Base-by-base conservation (phyloP, 2,888 invertebrate species). In the Caenorhabditis doughertyi region DNA sequence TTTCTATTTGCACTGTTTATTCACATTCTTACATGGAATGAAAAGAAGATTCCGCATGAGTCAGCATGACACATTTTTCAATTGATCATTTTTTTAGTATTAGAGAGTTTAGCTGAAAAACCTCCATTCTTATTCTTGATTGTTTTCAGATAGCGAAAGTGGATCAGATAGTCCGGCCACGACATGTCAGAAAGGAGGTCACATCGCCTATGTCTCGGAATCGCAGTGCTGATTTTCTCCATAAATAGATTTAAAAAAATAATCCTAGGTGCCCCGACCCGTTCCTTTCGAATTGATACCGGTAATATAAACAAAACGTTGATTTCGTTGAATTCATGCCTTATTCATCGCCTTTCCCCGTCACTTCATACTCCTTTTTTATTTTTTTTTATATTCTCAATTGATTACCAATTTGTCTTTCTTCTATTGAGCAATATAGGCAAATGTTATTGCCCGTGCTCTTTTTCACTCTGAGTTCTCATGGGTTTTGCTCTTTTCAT, bases 141-240 rank as follows among this genome's bases (percentile, higher is more conserved):
- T 21, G 21, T 23, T 73, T 84, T 70, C 79, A 81, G 81, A 73
- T 68, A 84, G 74, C 70, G 79, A 81, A 56, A 81, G 77, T 32
- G 70, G 82, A 73, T 81, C 82, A 67, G 86, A 84, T 72, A 76
- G 83, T 71, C 81, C 86, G 79, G 68, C 72, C 81, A 76, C 82
- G 73, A 56, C 82, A 73, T 67, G 71, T 81, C 76, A 81, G 74
- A 81, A 81, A 72, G 72, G 81, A 77, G 76, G 67, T 13, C 16
- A 25, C 51, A 58, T 79, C 85, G 71, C 83, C 77, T 58, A 83
- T 76, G 73, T 85, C 79, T 87, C 85, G 84, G 87, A 87, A 87
- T 85, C 85, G 80, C 85, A 85, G 82, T 87, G 87, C 79, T 85
- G 85, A 87, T 60, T 76, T 58, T 13, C 23, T 68, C 9, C 60